These are phyloP conservation scores for Rachycentron canadum DNA, from an alignment of 2,797 vertebrate genomes.

Conservation along the genomic window DNA sequence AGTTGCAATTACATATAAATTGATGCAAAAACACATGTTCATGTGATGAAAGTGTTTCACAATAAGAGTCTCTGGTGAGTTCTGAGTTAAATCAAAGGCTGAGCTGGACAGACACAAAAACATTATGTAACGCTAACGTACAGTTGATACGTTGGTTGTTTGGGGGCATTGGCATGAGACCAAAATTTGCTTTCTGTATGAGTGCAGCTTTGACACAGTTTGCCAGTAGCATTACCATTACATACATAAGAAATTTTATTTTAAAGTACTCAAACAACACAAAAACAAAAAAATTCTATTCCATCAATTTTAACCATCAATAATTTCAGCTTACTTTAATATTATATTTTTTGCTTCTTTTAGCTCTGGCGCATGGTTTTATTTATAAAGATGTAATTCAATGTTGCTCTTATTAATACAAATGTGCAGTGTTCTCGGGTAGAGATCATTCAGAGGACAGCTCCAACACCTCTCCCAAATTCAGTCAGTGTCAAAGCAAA, in stretches of 20 bases:
- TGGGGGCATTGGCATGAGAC: not conserved
- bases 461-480: constrained; percentile 6
- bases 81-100: too few relatives aligned
- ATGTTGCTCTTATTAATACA: constrained; percentile 12
- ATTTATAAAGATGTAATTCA: constrained; percentile 17
- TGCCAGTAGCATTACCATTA: not conserved
- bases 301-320: not conserved
- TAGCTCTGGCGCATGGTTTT: not conserved
- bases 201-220: not conserved
- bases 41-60: too few relatives aligned
- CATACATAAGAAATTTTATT: not conserved
- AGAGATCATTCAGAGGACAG: constrained; percentile 33
- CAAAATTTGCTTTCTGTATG: not conserved
- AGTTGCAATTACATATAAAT: too few relatives aligned
- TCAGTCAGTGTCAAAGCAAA: constrained; percentile 4
- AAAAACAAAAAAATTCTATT: not conserved
- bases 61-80: too few relatives aligned
- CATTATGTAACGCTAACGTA: not conserved
- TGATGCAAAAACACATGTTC: too few relatives aligned
- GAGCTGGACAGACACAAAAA: too few relatives aligned
- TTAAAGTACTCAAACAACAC: not conserved
- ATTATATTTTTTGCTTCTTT: constrained; percentile 1
- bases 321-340: not conserved
- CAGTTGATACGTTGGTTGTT: too few relatives aligned
- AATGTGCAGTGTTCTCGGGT: constrained; percentile 3